A percentile compares a stretch with the other conserved stretches of the same genome.
Evolutionary conservation across 1,140 invertebrate species (phyloP).

Genomic region (Drusus annulatus): DNA sequence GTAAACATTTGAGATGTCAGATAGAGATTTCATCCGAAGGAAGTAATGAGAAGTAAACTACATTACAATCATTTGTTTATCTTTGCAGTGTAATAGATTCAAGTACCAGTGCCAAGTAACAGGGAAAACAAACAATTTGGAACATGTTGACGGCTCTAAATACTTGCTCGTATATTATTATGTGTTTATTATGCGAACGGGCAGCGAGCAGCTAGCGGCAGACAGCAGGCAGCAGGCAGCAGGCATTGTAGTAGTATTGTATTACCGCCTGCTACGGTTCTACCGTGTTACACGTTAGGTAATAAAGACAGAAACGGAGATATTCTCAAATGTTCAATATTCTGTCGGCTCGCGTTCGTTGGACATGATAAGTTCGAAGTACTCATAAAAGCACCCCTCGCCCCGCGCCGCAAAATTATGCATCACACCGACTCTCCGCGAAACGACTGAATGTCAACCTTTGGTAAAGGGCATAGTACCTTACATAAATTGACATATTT

Average conservation of each 20-base stretch:
- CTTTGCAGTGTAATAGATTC: constrained; percentile 5
- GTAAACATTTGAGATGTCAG: no score
- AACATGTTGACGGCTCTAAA: constrained; percentile 33
- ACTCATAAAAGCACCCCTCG: not conserved
- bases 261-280: not conserved
- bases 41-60: no score
- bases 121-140: constrained; percentile 28
- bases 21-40: no score
- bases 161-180: constrained; percentile 20
- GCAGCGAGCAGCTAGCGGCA: no score
- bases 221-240: no score
- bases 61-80: not conserved
- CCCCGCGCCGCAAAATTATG: not conserved
- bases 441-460: constrained; percentile 11
- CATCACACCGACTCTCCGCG: not conserved
- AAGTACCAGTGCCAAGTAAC: constrained; percentile 28
- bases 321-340: not conserved
- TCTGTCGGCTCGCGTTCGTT: not conserved
- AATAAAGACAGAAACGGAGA: not conserved
- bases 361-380: not conserved
- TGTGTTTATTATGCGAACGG: constrained; percentile 14
- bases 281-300: not conserved
- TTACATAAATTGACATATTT: constrained; percentile 16
- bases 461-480: constrained; percentile 8
- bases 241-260: not conserved